phyloP scores from a whole-genome alignment of 2,888 invertebrate genomes.

The Escarpia spicata region DNA sequence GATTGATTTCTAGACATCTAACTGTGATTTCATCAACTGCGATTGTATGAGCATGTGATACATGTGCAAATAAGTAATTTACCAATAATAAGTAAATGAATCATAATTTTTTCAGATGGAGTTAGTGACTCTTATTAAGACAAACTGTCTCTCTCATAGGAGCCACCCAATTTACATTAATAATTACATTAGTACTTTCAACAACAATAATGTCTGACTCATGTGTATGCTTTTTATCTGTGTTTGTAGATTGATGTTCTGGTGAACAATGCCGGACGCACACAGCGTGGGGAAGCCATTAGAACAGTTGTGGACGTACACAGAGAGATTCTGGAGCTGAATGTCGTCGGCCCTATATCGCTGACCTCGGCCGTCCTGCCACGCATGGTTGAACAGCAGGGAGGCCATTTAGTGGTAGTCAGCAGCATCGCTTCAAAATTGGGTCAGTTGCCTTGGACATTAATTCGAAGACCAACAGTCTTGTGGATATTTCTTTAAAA shows the following conservation, averaged over 20 bases:
- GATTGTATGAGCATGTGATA: too few species aligned
- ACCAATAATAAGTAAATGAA: background rate
- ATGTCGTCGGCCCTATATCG: slow-evolving; percentile 79
- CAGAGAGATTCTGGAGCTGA: slow-evolving; percentile 78
- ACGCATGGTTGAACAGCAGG: slow-evolving; percentile 68
- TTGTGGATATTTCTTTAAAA: slow-evolving; percentile 37
- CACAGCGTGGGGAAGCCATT: slow-evolving; percentile 80
- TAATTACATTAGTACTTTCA: background rate
- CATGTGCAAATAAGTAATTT: background rate
- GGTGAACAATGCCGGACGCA: slow-evolving; percentile 84
- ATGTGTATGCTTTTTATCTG: background rate
- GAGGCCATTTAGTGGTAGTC: slow-evolving; percentile 79
- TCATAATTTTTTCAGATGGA: background rate
- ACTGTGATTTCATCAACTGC: too few species aligned
- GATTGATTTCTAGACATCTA: background rate
- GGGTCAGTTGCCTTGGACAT: slow-evolving; percentile 58
- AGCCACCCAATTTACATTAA: background rate
- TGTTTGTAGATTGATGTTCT: slow-evolving; percentile 75
- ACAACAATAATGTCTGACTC: background rate
- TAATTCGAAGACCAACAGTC: slow-evolving; percentile 29
- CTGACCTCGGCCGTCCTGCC: slow-evolving; percentile 76
- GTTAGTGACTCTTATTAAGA: too few species aligned
- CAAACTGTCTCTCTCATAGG: too few species aligned
- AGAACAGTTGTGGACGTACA: slow-evolving; percentile 78
- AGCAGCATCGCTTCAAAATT: slow-evolving; percentile 80